A percentile compares a stretch with the other conserved stretches of the same genome.
phyloP scores from a whole-genome alignment of 2,888 invertebrate genomes.

The Caenorhabditis doughertyi region DNA sequence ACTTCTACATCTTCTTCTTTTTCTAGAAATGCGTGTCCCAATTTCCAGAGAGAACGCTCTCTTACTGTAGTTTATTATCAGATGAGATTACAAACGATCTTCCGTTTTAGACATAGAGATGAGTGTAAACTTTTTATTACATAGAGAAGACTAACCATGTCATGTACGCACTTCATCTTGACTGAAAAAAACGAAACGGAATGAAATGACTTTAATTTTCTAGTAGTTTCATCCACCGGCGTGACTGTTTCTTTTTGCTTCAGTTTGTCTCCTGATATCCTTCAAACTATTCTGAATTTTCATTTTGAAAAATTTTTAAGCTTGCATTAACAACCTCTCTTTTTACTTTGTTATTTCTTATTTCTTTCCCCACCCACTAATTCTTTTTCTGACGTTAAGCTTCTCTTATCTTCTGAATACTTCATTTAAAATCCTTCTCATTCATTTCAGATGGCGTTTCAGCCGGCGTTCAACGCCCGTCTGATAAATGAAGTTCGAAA shows the following conservation, averaged over 20 bases:
- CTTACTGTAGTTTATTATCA: slow-evolving; percentile 31
- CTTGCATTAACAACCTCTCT: too few species aligned
- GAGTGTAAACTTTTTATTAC: slow-evolving; percentile 43
- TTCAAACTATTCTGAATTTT: too few species aligned
- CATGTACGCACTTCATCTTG: slow-evolving; percentile 11
- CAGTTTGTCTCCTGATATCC: too few species aligned
- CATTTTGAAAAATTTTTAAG: too few species aligned
- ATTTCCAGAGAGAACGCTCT: slow-evolving; percentile 20
- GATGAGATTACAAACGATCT: slow-evolving; percentile 20
- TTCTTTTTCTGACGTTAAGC: background rate
- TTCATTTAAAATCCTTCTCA: background rate
- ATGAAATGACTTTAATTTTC: background rate
- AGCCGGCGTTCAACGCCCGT: slow-evolving; percentile 80
- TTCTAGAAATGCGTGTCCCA: slow-evolving; percentile 24
- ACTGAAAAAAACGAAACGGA: background rate
- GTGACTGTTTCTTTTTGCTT: too few species aligned
- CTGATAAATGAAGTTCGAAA: slow-evolving; percentile 79
- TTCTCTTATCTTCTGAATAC: background rate
- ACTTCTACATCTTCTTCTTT: slow-evolving; percentile 5
- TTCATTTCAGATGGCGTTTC: slow-evolving; percentile 61
- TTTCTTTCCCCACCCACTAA: background rate
- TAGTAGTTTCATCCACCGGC: too few species aligned
- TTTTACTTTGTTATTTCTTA: background rate
- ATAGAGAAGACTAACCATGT: slow-evolving; percentile 18
- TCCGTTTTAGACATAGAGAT: background rate